Base-by-base conservation (phyloP, 30 jellyfish, hydroid and myxozoan species). In the Aurelia aurita region DNA sequence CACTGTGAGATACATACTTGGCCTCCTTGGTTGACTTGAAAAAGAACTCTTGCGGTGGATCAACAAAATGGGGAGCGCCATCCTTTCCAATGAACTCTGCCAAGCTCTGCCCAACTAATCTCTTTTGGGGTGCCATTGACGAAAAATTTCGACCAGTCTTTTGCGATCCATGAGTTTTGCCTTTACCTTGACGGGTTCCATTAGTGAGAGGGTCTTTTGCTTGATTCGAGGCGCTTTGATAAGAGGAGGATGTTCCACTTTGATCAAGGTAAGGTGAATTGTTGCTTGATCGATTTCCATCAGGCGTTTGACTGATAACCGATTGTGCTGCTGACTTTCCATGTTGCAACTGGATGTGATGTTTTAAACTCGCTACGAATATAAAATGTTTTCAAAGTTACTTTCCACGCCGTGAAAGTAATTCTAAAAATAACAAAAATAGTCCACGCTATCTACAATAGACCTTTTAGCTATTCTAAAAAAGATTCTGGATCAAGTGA, bases 41-140 rank as follows among this genome's bases (percentile, higher is more conserved):
- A 23, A 94, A 75, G 61, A 94, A 94, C 68, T 94, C 99, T 43
- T 94, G 99, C 1, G 99, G 99, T 11, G 99, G 99, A 49, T 94
- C 99, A 78, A 94, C 99, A 58, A 69, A 94, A 28, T 89, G 99
- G 21, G 90, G 76, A 58, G 89, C 99, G 59, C 91, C 91, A 46
- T 94, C 99, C 49, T 96, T 84, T 32, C 97, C 86, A 16, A 49
- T 46, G 35, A 47, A 45, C 15, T 86, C 88, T 43, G 77, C 72
- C 14, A 69, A 39, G 29, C 35, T 18, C 58, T 80, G 65, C 14
- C 75, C 83, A 67, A 63, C 57, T 20, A 31, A 43, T 59, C 95
- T 74, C 45, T 86, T 86, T 65, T 86, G 95, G 13, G 95, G 95
- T 7, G 78, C 70, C 78, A 74, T 19, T 16, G 87, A 54, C 29